Evolutionary conservation across 2,888 invertebrate species (phyloP).

Genomic region (Sycophila texana): DNA sequence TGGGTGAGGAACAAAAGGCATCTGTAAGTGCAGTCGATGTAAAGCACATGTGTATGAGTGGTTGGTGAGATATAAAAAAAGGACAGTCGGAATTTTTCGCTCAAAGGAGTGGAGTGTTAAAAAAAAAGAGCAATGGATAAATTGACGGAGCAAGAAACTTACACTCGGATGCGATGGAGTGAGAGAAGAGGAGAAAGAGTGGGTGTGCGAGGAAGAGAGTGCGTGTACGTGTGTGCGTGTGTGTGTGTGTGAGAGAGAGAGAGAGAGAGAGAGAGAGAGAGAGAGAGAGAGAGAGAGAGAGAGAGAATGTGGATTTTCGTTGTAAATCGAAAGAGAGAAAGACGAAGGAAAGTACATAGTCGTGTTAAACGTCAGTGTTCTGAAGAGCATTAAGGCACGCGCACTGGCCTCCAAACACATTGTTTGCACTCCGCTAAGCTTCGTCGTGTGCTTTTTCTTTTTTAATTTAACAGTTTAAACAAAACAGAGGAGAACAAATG

Average conservation of each 20-base stretch:
- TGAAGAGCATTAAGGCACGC: conserved; percentile 66
- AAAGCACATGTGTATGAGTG: conserved; percentile 5
- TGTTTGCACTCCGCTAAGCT: conserved; percentile 86
- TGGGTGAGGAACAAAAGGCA: conserved; percentile 17
- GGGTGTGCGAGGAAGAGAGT: neutral
- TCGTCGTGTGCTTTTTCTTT: conserved; percentile 57
- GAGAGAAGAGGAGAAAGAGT: conserved; percentile 37
- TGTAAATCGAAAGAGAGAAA: conserved; percentile 54
- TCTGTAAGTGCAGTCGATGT: conserved; percentile 35
- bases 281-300: neutral
- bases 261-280: neutral
- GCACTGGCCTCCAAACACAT: conserved; percentile 90
- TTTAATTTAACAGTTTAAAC: neutral
- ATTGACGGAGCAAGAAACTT: conserved; percentile 61
- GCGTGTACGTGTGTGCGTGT: neutral
- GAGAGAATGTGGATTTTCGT: conserved; percentile 44
- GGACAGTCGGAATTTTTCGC: neutral
- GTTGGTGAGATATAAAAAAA: neutral
- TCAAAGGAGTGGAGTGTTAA: neutral
- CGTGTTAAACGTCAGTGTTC: conserved; percentile 57
- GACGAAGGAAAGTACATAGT: conserved; percentile 58
- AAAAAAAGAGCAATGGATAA: conserved; percentile 54
- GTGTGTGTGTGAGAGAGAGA: conserved; percentile 41
- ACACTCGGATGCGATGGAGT: conserved; percentile 51
- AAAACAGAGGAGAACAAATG: neutral